phyloP scores from a whole-genome alignment of 2,888 invertebrate species.

The Frankliniella intonsa region DNA sequence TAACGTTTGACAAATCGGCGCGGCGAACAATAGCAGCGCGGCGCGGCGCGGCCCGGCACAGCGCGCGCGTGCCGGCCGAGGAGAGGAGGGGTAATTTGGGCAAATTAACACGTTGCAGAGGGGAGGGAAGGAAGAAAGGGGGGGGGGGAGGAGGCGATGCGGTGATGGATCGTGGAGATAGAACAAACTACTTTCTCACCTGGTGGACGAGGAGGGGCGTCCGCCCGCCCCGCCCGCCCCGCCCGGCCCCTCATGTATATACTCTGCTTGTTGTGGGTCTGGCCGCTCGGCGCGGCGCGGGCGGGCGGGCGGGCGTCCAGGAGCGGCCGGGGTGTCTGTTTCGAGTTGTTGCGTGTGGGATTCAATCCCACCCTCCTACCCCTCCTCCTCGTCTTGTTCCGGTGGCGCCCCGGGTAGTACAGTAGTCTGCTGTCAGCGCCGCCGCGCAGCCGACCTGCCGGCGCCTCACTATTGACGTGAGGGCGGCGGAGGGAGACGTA shows the following conservation, averaged over 20 bases:
- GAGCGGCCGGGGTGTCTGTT: too few relatives aligned
- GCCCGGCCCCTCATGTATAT: not conserved
- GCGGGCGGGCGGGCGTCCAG: too few relatives aligned
- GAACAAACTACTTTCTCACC: not conserved
- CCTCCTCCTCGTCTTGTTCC: not conserved
- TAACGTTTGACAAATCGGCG: conserved; percentile 3
- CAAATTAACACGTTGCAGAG: not conserved
- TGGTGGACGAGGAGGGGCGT: not conserved
- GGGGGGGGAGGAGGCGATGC: not conserved
- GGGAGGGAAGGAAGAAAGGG: not conserved
- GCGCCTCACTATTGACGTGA: not conserved
- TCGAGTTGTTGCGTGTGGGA: too few relatives aligned
- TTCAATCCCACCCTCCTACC: too few relatives aligned
- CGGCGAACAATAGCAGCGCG: not conserved
- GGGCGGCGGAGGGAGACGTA: not conserved
- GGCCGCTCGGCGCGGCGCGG: not conserved
- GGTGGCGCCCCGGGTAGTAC: not conserved
- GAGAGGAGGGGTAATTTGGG: not conserved
- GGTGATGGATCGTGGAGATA: not conserved
- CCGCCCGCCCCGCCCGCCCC: too few relatives aligned
- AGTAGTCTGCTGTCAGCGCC: not conserved
- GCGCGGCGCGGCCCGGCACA: not conserved
- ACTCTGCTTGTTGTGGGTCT: not conserved
- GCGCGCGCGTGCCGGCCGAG: not conserved
- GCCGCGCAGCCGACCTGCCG: not conserved